Base-by-base conservation (phyloP, 2,888 invertebrate species). In the Cordylochernes scorpioides region DNA sequence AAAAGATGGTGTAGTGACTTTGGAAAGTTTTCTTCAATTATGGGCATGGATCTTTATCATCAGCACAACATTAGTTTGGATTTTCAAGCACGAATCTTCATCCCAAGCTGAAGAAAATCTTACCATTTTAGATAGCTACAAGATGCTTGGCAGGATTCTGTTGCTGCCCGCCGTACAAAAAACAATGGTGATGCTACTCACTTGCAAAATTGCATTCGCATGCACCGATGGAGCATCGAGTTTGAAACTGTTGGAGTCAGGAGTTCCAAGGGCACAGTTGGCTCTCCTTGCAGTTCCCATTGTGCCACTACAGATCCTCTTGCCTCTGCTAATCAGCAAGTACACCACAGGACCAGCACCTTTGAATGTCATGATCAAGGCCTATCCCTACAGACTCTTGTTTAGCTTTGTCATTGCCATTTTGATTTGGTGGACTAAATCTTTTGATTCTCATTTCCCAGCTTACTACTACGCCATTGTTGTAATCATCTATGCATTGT, bases 181-280 rank as follows among this genome's bases (percentile, higher is more conserved):
- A n/a, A n/a, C n/a, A n/a, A n/a, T n/a, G n/a, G n/a, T n/a, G n/a
- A n/a, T n/a, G n/a, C n/a, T n/a, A n/a, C n/a, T n/a, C n/a, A n/a
- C n/a, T n/a, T n/a, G n/a, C n/a, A n/a, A n/a, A n/a, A 64, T 88
- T 41, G 82, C 84, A 3, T 97, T 94, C 57, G 73, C 86, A 21
- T 86, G 91, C 1, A 73, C 80, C 35, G 97, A 97, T 58, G 73
- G 80, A 14, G 78, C 94, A 1, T 80, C 91, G 13, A 73, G 78
- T 3, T 59, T 97, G 35, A 97, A 97, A 55, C 58, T 99, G 27
- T 75, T 94, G 2, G 94, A 91, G 53, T 74, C 74, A 15, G 97
- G 97, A 9, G 75, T 99, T 27, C 84, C 88, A 0, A 80, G 84
- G 47, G 94, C 94, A 51, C 73, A 75, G 44, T 57, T 97, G 32